A percentile compares a stretch with the other conserved stretches of the same genome.
These are phyloP conservation scores for Enteromius thamalakanensis DNA, from an alignment of 2,797 vertebrate genomes.

Conservation along the genomic window DNA sequence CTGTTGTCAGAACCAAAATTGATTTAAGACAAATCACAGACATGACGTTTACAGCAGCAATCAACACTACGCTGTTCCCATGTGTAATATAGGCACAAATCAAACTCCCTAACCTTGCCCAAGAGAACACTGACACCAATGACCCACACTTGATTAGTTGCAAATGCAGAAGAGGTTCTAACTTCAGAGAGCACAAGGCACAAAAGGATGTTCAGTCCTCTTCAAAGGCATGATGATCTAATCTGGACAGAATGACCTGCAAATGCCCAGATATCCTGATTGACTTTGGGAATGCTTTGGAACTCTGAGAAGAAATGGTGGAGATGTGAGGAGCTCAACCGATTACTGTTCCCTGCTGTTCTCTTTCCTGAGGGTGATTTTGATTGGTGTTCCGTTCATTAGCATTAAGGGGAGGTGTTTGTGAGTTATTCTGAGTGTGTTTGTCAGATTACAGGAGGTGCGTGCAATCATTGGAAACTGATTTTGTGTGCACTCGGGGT, in stretches of 20 bases:
- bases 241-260: not conserved
- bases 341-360: constrained; percentile 8
- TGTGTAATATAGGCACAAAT: not conserved
- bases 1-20: constrained; percentile 19
- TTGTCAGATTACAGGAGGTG: not conserved
- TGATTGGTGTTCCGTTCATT: constrained; percentile 27
- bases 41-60: not conserved
- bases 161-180: not conserved
- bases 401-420: constrained; percentile 24
- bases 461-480: not conserved
- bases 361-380: not conserved
- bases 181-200: not conserved
- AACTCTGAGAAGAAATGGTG: not conserved
- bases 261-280: not conserved
- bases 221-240: constrained; percentile 18
- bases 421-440: not conserved
- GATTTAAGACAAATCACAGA: constrained; percentile 20
- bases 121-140: not conserved
- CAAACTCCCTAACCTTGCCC: not conserved
- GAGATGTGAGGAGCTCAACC: not conserved
- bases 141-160: not conserved
- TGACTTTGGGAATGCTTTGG: constrained; percentile 4
- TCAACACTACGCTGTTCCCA: not conserved
- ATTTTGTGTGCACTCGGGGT: not conserved
- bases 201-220: not conserved